These are phyloP conservation scores for Carduelis carduelis DNA, from an alignment of 2,797 vertebrate genomes.

Conservation along the genomic window DNA sequence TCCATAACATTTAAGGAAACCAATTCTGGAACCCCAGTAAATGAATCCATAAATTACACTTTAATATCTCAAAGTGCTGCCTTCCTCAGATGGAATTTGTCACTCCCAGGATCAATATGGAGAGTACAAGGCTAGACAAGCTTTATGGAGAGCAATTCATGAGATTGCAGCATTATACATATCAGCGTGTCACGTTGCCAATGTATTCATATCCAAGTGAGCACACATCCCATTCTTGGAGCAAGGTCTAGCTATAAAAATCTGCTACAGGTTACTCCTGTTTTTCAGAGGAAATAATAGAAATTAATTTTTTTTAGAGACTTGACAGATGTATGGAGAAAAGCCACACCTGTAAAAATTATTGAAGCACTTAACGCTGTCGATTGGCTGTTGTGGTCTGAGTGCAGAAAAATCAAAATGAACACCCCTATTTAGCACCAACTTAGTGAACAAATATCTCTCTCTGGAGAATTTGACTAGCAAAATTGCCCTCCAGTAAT, in stretches of 20 bases:
- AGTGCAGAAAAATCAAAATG: background rate
- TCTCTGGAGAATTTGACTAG: background rate
- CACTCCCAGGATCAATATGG: background rate
- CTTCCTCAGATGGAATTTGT: constrained; percentile 23
- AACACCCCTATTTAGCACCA: background rate
- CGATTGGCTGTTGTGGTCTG: background rate
- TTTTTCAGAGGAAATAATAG: background rate
- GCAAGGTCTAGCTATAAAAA: background rate
- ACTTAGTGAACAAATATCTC: background rate
- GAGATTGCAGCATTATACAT: background rate
- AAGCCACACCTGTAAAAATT: background rate
- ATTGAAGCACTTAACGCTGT: background rate
- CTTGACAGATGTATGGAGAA: background rate
- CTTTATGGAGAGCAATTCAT: background rate
- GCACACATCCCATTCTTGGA: background rate
- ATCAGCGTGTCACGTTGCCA: background rate
- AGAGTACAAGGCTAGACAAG: background rate
- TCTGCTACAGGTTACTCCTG: background rate
- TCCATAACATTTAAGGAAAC: constrained; percentile 45
- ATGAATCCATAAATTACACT: constrained; percentile 53
- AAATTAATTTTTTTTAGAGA: background rate
- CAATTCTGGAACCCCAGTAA: constrained; percentile 40
- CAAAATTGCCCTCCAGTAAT: background rate
- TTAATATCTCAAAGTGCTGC: constrained; percentile 33
- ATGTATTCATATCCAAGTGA: background rate